phyloP scores from a whole-genome alignment of 2,888 invertebrate genomes.

The Phyto melanocephala region DNA sequence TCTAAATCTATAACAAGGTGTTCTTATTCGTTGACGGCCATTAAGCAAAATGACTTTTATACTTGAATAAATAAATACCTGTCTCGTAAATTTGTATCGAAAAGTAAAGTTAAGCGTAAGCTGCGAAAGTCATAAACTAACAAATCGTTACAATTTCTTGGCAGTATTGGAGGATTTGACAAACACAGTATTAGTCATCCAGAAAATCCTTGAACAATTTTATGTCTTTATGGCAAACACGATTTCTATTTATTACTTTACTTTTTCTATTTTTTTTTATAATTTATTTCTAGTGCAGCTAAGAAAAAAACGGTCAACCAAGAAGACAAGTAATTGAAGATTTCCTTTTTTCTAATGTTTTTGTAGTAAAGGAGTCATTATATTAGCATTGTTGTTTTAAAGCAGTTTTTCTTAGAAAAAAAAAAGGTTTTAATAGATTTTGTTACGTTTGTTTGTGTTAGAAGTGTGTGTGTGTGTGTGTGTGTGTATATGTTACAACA shows the following conservation, averaged over 20 bases:
- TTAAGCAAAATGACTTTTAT: not conserved
- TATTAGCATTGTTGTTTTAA: not conserved
- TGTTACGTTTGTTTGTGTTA: not conserved
- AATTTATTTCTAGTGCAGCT: not conserved
- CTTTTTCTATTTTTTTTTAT: not conserved
- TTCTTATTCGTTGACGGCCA: not conserved
- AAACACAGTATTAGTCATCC: not conserved
- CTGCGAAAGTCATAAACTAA: not conserved
- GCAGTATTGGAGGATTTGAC: not conserved
- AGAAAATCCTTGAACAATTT: constrained; percentile 16
- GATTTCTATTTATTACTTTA: constrained; percentile 23
- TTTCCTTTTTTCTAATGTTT: not conserved
- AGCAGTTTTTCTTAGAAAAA: not conserved
- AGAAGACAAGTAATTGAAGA: not conserved
- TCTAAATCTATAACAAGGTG: not conserved
- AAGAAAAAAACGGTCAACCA: not conserved
- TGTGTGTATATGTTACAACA: not conserved
- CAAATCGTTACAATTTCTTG: not conserved
- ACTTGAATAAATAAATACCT: not conserved
- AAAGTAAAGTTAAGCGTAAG: not conserved
- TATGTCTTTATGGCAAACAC: not conserved
- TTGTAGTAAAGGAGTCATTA: constrained; percentile 11
- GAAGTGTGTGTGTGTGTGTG: not conserved
- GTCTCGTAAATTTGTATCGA: not conserved
- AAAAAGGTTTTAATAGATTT: constrained; percentile 21